Conservation (phyloP, 2,888 invertebrate genomes). For the Limenitis arthemis region DNA sequence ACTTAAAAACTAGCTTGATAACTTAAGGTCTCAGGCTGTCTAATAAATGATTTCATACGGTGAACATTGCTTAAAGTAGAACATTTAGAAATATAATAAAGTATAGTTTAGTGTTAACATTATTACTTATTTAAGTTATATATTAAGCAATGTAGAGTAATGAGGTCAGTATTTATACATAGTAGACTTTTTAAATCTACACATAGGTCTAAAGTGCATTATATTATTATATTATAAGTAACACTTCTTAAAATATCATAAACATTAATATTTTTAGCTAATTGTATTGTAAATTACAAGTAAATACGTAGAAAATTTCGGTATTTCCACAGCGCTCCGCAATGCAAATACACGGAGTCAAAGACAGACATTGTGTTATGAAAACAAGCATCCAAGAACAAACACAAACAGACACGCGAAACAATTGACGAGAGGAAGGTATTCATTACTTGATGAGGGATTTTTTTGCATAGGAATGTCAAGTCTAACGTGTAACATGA, state of each 20-base stretch:
- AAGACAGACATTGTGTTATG: constrained; percentile 67
- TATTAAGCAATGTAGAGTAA: background rate
- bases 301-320: constrained; percentile 9
- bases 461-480: constrained; percentile 42
- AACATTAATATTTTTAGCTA: constrained; percentile 1
- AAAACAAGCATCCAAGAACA: constrained; percentile 65
- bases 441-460: constrained; percentile 48
- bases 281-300: background rate
- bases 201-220: no score
- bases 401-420: constrained; percentile 64
- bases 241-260: no score
- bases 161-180: no score
- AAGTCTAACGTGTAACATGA: constrained; percentile 15
- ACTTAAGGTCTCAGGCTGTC: no score
- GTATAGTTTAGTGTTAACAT: no score
- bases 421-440: constrained; percentile 59
- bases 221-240: no score
- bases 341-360: constrained; percentile 54
- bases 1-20: no score
- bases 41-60: no score
- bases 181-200: no score
- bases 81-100: no score
- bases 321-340: constrained; percentile 43
- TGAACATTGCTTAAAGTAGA: no score
- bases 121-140: no score